Evolutionary conservation across 2,797 vertebrate species (phyloP).

Genomic region (Liparis tanakae): DNA sequence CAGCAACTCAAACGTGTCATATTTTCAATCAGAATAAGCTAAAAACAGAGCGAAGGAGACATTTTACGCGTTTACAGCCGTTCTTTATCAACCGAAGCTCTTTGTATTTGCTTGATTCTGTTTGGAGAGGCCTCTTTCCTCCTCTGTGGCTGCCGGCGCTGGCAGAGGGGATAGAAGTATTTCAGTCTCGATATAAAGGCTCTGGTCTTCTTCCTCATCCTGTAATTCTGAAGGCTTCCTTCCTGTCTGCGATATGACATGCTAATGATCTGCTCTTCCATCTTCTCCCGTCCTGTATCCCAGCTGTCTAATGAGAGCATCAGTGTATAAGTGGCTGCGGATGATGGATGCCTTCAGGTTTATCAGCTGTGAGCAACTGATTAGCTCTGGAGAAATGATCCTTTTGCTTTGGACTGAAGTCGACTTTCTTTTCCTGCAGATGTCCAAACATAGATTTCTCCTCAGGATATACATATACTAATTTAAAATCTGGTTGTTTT

Average conservation of each 20-base stretch:
- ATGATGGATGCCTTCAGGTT: conserved; percentile 71
- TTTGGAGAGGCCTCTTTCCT: conserved; percentile 32
- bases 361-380: conserved; percentile 63
- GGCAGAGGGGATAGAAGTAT: conserved; percentile 34
- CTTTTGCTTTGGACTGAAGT: conserved; percentile 34
- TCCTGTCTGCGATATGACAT: conserved; percentile 79
- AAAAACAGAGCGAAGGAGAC: conserved; percentile 8
- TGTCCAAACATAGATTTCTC: conserved; percentile 30
- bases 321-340: conserved; percentile 63
- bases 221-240: conserved; percentile 81
- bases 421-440: conserved; percentile 34
- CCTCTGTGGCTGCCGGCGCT: conserved; percentile 22
- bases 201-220: conserved; percentile 58
- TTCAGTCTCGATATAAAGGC: conserved; percentile 55
- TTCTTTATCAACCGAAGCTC: conserved; percentile 14
- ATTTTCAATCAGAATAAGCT: conserved; percentile 11
- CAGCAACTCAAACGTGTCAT: conserved; percentile 5
- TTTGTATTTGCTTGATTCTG: conserved; percentile 16
- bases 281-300: conserved; percentile 56
- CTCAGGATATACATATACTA: conserved; percentile 4
- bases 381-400: conserved; percentile 33
- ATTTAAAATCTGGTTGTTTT: neutral
- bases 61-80: neutral
- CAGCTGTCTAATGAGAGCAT: conserved; percentile 82
- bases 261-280: conserved; percentile 72